phyloP scores from a whole-genome alignment of 2,113 vertebrate species.

The Rissa tridactyla region DNA sequence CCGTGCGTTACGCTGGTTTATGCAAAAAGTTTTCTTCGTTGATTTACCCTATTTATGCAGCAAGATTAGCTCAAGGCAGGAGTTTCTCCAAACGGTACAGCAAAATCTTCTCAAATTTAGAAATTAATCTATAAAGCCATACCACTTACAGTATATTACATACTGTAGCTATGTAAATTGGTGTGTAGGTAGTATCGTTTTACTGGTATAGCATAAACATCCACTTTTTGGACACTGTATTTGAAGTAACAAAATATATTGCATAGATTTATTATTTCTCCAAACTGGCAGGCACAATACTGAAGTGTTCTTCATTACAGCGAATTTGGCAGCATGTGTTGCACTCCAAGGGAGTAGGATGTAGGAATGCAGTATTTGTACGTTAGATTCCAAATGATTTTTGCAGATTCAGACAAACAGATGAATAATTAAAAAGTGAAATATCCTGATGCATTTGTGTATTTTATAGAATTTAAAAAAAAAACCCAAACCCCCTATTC shows the following conservation, averaged over 20 bases:
- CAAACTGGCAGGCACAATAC: slow-evolving; percentile 7
- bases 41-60: not conserved
- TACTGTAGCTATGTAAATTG: not conserved
- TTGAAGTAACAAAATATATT: not conserved
- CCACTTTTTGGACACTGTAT: not conserved
- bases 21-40: not conserved
- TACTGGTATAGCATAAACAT: not conserved
- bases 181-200: not conserved
- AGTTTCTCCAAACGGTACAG: not conserved
- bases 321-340: not conserved
- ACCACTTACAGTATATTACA: not conserved
- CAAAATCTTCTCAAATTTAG: not conserved
- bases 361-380: not conserved
- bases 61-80: not conserved
- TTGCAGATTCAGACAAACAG: not conserved
- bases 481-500: not conserved
- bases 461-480: not conserved
- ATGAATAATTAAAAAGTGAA: slow-evolving; percentile 11
- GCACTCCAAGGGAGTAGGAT: not conserved
- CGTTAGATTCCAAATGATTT: not conserved
- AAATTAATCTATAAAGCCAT: not conserved
- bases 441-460: not conserved
- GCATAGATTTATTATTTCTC: slow-evolving; percentile 31
- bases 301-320: not conserved
- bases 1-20: not conserved